phyloP scores from a whole-genome alignment of 2,797 vertebrate species.

The Rousettus madagascariensis region DNA sequence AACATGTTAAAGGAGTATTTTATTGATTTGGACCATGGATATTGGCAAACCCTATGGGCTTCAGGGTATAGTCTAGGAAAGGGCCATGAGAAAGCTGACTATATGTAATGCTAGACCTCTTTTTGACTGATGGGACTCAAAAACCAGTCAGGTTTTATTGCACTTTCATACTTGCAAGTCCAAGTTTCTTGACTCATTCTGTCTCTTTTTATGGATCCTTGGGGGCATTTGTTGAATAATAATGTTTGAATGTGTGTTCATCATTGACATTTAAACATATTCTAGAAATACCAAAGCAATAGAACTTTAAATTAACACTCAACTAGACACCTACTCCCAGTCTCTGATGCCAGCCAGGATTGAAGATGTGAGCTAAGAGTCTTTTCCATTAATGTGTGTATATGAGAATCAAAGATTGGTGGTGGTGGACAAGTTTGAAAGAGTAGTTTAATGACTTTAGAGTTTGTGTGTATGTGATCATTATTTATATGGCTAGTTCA shows the following conservation, averaged over 20 bases:
- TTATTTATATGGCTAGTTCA: background rate
- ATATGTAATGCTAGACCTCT: background rate
- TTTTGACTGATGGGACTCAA: background rate
- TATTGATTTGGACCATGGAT: background rate
- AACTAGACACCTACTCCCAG: background rate
- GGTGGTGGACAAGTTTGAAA: background rate
- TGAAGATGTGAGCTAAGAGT: background rate
- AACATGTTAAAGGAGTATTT: background rate
- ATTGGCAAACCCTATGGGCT: background rate
- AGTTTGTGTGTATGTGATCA: background rate
- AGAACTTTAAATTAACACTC: background rate
- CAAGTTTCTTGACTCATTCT: background rate
- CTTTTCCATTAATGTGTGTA: background rate
- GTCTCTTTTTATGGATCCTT: background rate
- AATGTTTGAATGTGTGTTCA: conserved; percentile 7
- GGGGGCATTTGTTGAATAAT: background rate
- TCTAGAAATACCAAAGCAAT: background rate
- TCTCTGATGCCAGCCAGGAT: background rate
- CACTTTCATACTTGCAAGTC: background rate
- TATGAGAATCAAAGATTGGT: background rate
- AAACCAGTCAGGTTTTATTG: background rate
- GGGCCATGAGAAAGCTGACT: background rate
- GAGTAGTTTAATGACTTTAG: background rate
- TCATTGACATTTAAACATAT: background rate
- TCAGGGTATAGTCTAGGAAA: background rate